Evolutionary conservation across 2,113 vertebrate species (phyloP), one percentile per base, ranked within the genome.

Genomic region (Boulengeromyrus knoepffleri): DNA sequence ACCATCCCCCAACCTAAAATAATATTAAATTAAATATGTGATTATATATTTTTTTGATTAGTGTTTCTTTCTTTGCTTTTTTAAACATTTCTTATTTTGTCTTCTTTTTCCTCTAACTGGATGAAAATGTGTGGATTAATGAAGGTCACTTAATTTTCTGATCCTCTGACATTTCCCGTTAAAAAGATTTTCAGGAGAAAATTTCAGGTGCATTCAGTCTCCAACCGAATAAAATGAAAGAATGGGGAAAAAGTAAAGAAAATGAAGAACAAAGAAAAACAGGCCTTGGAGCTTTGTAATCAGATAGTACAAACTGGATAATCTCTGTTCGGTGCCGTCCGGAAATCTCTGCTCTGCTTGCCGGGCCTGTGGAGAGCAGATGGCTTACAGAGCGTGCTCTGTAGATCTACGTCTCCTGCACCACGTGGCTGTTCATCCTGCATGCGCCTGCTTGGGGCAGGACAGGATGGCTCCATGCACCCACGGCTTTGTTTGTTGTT

Each of bases 291-390:
- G 92, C 92, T 96, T 93, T 94, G 95, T 91, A 95, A 96, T 95
- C 94, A 94, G 94, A 94, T 93, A 93, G 91, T 89, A 94, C 93
- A 93, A 93, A 93, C 93, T 93, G 92, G 92, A 93, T 96, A 95
- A 96, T 96, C 94, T 95, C 93, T 91, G 92, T 93, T 92, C 93
- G 88, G 91, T 93, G 92, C 94, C 90, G 92, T 95, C 93, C 94
- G 94, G 94, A 96, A 94, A 94, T 94, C 93, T 95, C 93, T 89
- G 92, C 94, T 95, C 95, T 96, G 93, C 95, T 96, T 95, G 90
- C 90, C 90, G 88, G 52, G 89, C 91, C 94, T 87, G 88, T 92
- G 93, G 92, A 90, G 94, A 95, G 94, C 93, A 94, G 95, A 94
- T 94, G 92, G 93, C 93, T 95, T 94, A 94, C 94, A 94, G 94